Base-by-base conservation (phyloP, 1,140 invertebrate species). In the Penaeus indicus region DNA sequence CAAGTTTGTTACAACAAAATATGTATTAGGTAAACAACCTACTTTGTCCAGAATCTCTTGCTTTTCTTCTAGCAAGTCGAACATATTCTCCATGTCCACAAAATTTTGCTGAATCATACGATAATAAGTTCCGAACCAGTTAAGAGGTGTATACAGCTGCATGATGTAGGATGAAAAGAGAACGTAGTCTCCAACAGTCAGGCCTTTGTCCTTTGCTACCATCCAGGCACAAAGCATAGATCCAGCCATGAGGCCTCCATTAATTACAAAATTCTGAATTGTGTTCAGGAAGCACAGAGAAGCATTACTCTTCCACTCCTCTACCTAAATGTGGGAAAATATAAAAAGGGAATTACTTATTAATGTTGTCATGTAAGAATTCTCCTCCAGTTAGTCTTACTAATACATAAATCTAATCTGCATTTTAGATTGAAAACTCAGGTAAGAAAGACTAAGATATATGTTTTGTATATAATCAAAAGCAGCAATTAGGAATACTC, bases 1-100 rank as follows among this genome's bases (percentile, higher is more conserved):
- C 1, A 42, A 42, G 38, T 42, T 42, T 42, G 38, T 42, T 8
- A 8, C 38, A 0, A 8, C 38, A 42, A 42, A 42, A 42, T 42
- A 42, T 42, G 38, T 4, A 42, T 8, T 7, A 7, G 38, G 38
- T 42, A 8, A 4, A 42, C 38, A n/a, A 80, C 88, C 63, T 63
- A 91, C 90, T 82, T 80, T 67, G 82, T 91, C 90, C 42, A 88
- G 47, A 79, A 99, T 95, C 94, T 99, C 98, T 90, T 96, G 94
- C 42, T 96, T 94, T 92, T 98, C 96, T 80, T 96, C 95, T 80
- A 99, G 93, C 78, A 99, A 92, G 85, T 99, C 98, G 93, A 99
- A 98, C 98, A 99, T 99, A 92, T 99, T 99, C 94, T 99, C 98
- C 98, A 99, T 99, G 91, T 99, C 98, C 42, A 99, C 95, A 92